Evolutionary conservation across 2,113 vertebrate genomes (phyloP).

Genomic region (Cryptotis parvus): DNA sequence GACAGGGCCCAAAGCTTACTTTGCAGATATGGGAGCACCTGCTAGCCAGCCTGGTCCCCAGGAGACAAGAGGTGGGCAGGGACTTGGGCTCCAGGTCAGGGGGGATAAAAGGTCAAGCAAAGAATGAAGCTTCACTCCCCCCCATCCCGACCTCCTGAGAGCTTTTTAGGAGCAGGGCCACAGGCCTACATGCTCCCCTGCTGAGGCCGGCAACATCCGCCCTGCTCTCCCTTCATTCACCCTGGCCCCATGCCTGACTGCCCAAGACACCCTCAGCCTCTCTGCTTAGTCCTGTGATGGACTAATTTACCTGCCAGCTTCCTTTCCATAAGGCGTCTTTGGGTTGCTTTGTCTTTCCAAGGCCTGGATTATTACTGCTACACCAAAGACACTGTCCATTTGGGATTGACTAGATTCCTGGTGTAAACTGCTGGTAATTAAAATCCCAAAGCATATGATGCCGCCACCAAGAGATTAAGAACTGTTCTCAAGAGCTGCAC

Average conservation of each 20-base stretch:
- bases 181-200: too few relatives aligned
- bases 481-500: too few relatives aligned
- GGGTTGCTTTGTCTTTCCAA: slow-evolving; percentile 14
- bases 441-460: too few relatives aligned
- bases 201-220: not conserved
- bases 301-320: slow-evolving; percentile 30
- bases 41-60: too few relatives aligned
- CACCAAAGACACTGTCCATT: too few relatives aligned
- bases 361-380: too few relatives aligned
- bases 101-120: not conserved
- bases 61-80: not conserved
- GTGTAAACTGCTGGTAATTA: too few relatives aligned
- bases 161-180: not conserved
- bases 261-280: not conserved
- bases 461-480: too few relatives aligned
- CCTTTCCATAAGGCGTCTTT: not conserved
- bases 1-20: not conserved
- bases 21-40: not conserved
- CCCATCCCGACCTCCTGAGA: not conserved
- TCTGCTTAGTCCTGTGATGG: slow-evolving; percentile 5
- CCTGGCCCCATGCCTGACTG: too few relatives aligned
- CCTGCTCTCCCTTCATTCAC: too few relatives aligned
- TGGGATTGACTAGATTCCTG: too few relatives aligned
- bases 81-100: not conserved
- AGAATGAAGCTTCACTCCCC: not conserved